These are phyloP conservation scores for Caenorhabditis angaria DNA, from an alignment of 2,888 invertebrate genomes.

Conservation along the genomic window DNA sequence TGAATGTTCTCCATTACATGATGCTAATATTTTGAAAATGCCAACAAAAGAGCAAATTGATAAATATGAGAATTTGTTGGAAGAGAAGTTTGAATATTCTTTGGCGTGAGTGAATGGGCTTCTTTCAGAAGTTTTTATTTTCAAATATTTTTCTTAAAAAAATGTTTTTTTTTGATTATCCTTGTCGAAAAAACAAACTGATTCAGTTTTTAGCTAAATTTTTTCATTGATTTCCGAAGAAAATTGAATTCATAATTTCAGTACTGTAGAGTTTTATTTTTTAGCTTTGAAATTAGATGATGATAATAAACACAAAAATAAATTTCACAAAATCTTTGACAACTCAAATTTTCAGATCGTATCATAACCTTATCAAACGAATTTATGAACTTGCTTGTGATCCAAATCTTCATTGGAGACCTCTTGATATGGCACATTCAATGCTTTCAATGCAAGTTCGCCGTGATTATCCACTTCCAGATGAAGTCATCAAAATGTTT, in stretches of 20 bases:
- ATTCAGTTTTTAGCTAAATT: too few species aligned
- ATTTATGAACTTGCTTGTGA: constrained; percentile 49
- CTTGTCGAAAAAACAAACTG: too few species aligned
- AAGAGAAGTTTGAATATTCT: constrained; percentile 25
- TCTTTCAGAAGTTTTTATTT: constrained; percentile 12
- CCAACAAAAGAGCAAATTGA: constrained; percentile 16
- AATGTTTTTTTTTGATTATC: not conserved
- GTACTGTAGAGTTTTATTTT: too few species aligned
- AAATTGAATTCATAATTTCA: too few species aligned
- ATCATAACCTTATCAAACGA: constrained; percentile 43
- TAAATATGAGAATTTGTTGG: constrained; percentile 22
- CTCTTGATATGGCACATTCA: constrained; percentile 80
- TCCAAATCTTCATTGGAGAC: constrained; percentile 80
- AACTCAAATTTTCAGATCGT: constrained; percentile 23
- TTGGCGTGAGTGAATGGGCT: too few species aligned
- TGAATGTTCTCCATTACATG: constrained; percentile 24
- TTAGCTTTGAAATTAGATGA: too few species aligned
- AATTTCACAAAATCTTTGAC: too few species aligned
- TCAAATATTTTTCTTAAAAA: not conserved
- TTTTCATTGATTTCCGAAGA: too few species aligned
- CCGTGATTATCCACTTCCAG: constrained; percentile 76
- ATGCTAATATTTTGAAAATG: constrained; percentile 12
- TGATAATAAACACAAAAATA: too few species aligned
- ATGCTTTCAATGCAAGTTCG: constrained; percentile 82
- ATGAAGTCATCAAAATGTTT: constrained; percentile 79